Evolutionary conservation across 2,797 vertebrate species (phyloP).

Genomic region (Darevskia mixta): DNA sequence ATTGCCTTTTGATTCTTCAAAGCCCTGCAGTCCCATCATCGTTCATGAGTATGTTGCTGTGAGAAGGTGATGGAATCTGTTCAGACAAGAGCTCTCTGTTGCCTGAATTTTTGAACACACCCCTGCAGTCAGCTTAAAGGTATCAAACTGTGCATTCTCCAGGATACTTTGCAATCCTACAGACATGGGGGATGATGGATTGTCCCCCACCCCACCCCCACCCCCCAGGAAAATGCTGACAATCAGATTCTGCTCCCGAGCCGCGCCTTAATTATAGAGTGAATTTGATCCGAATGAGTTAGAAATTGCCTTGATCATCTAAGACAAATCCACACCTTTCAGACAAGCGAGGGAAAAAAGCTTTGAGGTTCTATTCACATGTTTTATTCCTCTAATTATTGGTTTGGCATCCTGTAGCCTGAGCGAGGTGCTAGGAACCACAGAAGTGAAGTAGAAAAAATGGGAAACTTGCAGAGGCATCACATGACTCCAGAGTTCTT

Average conservation of each 20-base stretch:
- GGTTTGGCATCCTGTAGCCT: conserved; percentile 13
- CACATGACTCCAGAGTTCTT: neutral
- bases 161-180: neutral
- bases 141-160: neutral
- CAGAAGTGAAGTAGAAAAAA: neutral
- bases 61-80: conserved; percentile 14
- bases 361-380: neutral
- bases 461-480: neutral
- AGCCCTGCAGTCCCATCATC: neutral
- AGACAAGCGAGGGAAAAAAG: conserved; percentile 16
- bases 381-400: conserved; percentile 24
- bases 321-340: conserved; percentile 18
- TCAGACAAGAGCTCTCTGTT: neutral
- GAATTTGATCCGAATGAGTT: conserved; percentile 21
- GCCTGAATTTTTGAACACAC: neutral
- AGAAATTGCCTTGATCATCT: conserved; percentile 24
- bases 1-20: neutral
- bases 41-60: too few species aligned
- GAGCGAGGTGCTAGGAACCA: conserved; percentile 1
- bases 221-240: neutral
- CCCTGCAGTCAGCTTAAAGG: neutral
- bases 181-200: neutral
- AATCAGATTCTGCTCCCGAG: conserved; percentile 2
- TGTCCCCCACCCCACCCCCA: neutral
- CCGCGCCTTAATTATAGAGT: conserved; percentile 15